A percentile compares a stretch with the other conserved stretches of the same genome.
These are phyloP conservation scores for Lonchura striata DNA, from an alignment of 2,113 vertebrate species.

Conservation along the genomic window DNA sequence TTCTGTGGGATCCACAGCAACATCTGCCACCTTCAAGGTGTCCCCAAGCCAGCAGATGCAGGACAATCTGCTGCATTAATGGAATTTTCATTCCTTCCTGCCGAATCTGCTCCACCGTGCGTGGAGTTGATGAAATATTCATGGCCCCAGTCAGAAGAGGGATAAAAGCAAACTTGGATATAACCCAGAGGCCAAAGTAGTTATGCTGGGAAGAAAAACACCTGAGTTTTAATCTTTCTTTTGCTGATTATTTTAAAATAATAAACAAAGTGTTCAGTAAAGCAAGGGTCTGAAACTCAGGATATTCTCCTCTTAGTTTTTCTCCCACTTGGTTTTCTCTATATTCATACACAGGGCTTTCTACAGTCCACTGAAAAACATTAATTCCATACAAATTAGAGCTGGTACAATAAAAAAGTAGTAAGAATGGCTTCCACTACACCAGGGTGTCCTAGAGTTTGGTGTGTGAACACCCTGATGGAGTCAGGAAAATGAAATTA, in stretches of 20 bases:
- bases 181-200: neutral
- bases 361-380: neutral
- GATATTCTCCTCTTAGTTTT: neutral
- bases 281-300: neutral
- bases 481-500: neutral
- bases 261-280: neutral
- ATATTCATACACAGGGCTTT: neutral
- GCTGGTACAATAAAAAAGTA: neutral
- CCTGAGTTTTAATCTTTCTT: neutral
- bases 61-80: constrained; percentile 3
- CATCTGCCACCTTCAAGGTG: constrained; percentile 22
- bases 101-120: constrained; percentile 10
- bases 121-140: constrained; percentile 53
- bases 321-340: neutral
- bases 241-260: neutral
- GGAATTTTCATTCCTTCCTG: constrained; percentile 24
- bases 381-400: neutral
- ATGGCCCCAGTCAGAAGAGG: constrained; percentile 25
- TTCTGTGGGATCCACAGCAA: neutral
- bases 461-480: neutral
- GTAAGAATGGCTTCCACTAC: neutral
- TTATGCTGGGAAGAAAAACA: neutral
- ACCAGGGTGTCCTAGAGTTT: neutral
- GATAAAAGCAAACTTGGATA: constrained; percentile 63
- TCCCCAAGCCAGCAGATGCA: constrained; percentile 11